Conservation (phyloP, 2,888 invertebrate genomes). For the Nomada flava region DNA sequence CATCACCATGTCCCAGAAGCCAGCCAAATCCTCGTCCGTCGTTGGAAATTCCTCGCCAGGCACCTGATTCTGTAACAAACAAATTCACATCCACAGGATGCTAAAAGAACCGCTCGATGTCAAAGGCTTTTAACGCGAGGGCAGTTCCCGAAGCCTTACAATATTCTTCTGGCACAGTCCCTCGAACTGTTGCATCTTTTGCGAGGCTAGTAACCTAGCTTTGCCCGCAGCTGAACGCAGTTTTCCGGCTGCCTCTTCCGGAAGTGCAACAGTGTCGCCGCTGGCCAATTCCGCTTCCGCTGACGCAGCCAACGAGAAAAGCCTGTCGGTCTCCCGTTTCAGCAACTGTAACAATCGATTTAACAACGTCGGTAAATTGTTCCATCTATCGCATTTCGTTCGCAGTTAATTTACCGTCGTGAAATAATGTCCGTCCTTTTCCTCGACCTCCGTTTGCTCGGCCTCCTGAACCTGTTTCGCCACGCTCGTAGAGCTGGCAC, state of each 20-base stretch:
- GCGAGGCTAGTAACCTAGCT: conserved; percentile 93
- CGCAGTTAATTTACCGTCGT: conserved; percentile 84
- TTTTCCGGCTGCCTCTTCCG: conserved; percentile 93
- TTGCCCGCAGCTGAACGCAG: conserved; percentile 96
- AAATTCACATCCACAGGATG: neutral
- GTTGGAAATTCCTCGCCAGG: conserved; percentile 94
- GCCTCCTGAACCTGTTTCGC: conserved; percentile 73
- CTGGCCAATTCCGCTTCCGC: conserved; percentile 89
- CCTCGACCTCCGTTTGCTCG: conserved; percentile 77
- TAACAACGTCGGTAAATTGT: conserved; percentile 1
- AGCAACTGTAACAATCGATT: conserved; percentile 85
- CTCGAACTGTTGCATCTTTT: conserved; percentile 98
- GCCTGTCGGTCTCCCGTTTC: conserved; percentile 89
- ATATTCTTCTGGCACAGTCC: conserved; percentile 89
- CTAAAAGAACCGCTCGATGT: neutral
- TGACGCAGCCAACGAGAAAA: conserved; percentile 88
- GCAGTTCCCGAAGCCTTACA: conserved; percentile 82
- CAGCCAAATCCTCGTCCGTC: conserved; percentile 95
- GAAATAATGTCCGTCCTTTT: conserved; percentile 92
- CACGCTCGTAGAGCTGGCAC: conserved; percentile 75
- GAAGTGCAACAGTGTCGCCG: conserved; percentile 84
- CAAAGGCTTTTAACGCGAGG: neutral
- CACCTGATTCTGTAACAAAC: conserved; percentile 86
- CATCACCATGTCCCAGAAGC: conserved; percentile 99
- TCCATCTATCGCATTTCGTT: neutral